Evolutionary conservation across 2,888 invertebrate species (phyloP), one percentile per base, ranked within the genome.

Genomic region (Drosophila atripex): DNA sequence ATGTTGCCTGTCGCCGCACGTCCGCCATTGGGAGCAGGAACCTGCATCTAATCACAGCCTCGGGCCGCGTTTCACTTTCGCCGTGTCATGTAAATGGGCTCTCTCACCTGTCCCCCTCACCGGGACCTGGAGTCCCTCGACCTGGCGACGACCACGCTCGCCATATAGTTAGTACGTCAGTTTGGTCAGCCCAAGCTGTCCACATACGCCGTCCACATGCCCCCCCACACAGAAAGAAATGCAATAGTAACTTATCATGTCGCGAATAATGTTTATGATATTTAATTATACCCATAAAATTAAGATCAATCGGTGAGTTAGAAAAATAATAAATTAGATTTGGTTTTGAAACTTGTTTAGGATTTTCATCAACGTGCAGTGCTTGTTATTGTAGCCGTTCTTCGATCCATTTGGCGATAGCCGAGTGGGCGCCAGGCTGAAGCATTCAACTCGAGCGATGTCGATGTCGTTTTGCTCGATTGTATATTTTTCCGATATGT

Each of bases 31-130:
- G 47, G 57, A 71, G 46, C 71, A 65, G 59, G 76, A 52, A 55
- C 59, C 79, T 78, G 82, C 77, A 85, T 71, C 58, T 82, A 82
- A 78, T 78, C 82, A 77, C 60, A 63, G 69, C 75, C 71, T 65
- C 74, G 49, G 68, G 66, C 72, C 66, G 68, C 75, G 71, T 78
- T 79, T 85, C 77, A 80, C 80, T 80, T 80, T 80, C 86, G 80
- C 80, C 70, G 83, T 71, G 80, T 80, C 86, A 85, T 85, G 80
- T 79, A 84, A 84, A 80, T 56, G 63, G 76, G 79, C 82, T 78
- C 76, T 78, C 76, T 85, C 78, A 78, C 80, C 77, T 46, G 46
- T 41, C 60, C 64, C 63, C 63, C 8, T 4, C 39, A 2, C 39
- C 35, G 1, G n/a, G 18, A 11, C 59, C 49, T 3, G 25, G 23